Base-by-base conservation (phyloP, 1,140 invertebrate genomes). In the Nixonia krombeini region DNA sequence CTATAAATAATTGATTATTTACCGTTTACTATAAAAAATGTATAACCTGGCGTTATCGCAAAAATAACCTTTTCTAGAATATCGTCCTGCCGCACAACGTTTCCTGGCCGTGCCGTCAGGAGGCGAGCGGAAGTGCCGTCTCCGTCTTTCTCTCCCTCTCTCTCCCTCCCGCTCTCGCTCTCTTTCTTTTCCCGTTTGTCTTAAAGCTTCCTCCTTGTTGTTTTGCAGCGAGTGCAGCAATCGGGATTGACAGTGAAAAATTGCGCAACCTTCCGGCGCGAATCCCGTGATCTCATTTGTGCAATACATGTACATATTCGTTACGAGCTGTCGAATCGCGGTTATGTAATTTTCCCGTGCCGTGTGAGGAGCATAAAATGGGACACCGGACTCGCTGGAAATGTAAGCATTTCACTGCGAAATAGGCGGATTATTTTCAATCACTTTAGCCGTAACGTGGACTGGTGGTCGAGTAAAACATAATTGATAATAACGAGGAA, bases 221-320 rank as follows among this genome's bases (percentile, higher is more conserved):
- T 26, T 46, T 46, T 9, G 15, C 44, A 28, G 15, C 16, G 18
- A 35, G 0, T n/a, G 40, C 50, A 6, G 1, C 16, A 18, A 33
- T 28, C 55, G 51, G 44, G 42, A 69, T 58, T 65, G 56, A 61
- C 67, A 65, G 67, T 65, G 62, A 70, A 70, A 70, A 65, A 70
- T 70, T 61, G 55, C 47, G 49, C 61, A 58, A 51, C 37, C 42
- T 56, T 61, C 44, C 51, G 23, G 8, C 28, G 45, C 44, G 45
- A 46, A 67, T 50, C 33, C 51, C 25, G 45, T 64, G 62, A 61
- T 70, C 67, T 65, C 52, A 70, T 65, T 61, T 67, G 45, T 46
- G 53, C 52, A 38, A 25, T 15, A 40, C 52, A 61, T 41, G 56
- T 62, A 57, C 57, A 62, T 68, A 62, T 62, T 67, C 56, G 45